Percentiles rank a stretch among this genome's conserved stretches.
Evolutionary conservation across 2,888 invertebrate species (phyloP).

Genomic region (Monoplex corrugatus): DNA sequence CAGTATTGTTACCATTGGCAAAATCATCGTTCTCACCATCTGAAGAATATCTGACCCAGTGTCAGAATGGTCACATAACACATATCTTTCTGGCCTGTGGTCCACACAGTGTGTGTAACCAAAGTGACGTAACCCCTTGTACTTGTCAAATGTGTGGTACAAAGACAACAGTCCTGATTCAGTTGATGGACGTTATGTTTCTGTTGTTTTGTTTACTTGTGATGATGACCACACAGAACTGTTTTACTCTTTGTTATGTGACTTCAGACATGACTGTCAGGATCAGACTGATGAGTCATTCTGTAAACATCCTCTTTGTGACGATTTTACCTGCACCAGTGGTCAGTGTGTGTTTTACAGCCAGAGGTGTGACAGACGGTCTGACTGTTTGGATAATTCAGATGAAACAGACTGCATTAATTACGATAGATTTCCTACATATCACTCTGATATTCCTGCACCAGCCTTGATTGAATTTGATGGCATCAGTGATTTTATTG

Average conservation of each 20-base stretch:
- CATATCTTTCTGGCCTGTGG: background rate
- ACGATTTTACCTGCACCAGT: background rate
- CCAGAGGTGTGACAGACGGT: background rate
- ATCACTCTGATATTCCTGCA: no score
- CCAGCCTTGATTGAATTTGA: slow-evolving; percentile 46
- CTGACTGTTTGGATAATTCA: background rate
- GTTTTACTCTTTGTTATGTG: background rate
- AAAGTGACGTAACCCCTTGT: background rate
- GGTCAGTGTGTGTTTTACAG: background rate
- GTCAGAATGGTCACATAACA: background rate
- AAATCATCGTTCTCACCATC: no score
- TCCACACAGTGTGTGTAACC: background rate
- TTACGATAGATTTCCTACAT: background rate
- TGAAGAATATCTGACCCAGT: background rate
- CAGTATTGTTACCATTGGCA: no score
- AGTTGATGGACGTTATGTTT: background rate
- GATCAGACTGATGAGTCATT: background rate
- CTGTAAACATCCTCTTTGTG: background rate
- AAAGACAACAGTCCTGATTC: background rate
- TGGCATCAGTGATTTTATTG: slow-evolving; percentile 48
- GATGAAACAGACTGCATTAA: background rate
- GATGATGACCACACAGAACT: background rate
- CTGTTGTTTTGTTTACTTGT: background rate
- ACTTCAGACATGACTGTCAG: background rate
- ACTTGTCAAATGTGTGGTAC: background rate